phyloP scores from a whole-genome alignment of 2,888 invertebrate genomes.

The Listrodromus nycthemerus region DNA sequence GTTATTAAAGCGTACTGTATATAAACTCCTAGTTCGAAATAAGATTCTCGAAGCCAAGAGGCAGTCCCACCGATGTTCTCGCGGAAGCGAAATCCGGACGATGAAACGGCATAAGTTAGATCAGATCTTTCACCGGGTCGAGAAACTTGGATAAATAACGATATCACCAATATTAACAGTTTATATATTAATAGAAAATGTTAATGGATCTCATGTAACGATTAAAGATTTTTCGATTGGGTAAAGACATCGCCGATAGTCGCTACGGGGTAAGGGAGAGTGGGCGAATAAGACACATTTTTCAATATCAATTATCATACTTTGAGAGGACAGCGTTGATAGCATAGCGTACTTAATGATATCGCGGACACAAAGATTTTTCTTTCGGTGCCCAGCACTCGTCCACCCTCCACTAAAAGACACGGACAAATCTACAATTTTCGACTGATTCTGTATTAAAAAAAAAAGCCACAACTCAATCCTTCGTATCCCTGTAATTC shows the following conservation, averaged over 20 bases:
- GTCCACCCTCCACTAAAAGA: too few relatives aligned
- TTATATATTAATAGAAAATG: background rate
- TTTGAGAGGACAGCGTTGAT: background rate
- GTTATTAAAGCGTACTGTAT: constrained; percentile 68
- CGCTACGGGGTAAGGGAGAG: background rate
- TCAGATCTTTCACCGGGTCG: background rate
- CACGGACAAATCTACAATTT: background rate
- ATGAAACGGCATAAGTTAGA: background rate
- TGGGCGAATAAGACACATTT: background rate
- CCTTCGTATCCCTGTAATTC: background rate
- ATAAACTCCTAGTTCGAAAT: background rate
- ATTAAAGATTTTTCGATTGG: background rate
- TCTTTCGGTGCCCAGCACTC: too few relatives aligned
- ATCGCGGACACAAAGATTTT: too few relatives aligned
- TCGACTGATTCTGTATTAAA: background rate
- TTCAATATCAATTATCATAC: background rate
- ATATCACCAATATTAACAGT: background rate
- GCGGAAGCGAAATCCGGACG: background rate
- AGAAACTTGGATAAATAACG: background rate
- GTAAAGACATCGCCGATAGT: background rate
- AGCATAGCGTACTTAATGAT: too few relatives aligned
- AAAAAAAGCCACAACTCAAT: background rate
- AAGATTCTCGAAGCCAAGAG: background rate
- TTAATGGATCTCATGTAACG: background rate
- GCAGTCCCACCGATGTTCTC: background rate